Conservation (phyloP, 2,797 vertebrate species). For the Oryzias sinensis region DNA sequence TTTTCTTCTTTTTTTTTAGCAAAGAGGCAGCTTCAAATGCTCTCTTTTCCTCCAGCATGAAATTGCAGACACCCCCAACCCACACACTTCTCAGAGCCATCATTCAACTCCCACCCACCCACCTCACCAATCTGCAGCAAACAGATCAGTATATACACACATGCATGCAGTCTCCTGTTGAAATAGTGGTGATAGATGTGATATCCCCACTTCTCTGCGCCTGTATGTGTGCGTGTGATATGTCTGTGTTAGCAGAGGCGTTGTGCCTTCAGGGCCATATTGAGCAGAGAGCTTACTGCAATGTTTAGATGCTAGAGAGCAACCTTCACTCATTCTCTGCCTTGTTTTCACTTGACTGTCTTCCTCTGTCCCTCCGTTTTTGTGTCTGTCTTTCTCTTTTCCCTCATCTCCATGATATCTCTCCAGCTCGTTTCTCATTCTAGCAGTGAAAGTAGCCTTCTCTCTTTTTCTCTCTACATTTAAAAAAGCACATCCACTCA, state of each 20-base stretch:
- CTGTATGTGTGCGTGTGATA: slow-evolving; percentile 38
- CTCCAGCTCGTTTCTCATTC: slow-evolving; percentile 32
- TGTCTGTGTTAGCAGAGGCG: slow-evolving; percentile 73
- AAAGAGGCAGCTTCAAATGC: slow-evolving; percentile 58
- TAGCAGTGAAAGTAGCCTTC: slow-evolving; percentile 44
- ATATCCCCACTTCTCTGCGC: slow-evolving; percentile 51
- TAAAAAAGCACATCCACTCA: slow-evolving; percentile 68
- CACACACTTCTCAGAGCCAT: slow-evolving; percentile 77
- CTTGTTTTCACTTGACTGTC: slow-evolving; percentile 47
- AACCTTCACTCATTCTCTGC: slow-evolving; percentile 67
- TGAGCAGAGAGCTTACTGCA: slow-evolving; percentile 73
- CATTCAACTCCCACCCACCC: slow-evolving; percentile 74
- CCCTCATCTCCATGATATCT: background rate
- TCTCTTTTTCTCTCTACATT: slow-evolving; percentile 60
- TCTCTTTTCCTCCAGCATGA: slow-evolving; percentile 60
- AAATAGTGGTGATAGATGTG: slow-evolving; percentile 75
- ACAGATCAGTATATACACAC: slow-evolving; percentile 65
- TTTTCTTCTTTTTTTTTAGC: slow-evolving; percentile 31
- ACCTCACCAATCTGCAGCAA: slow-evolving; percentile 67
- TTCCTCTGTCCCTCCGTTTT: slow-evolving; percentile 31
- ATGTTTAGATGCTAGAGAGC: slow-evolving; percentile 69
- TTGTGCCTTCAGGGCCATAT: slow-evolving; percentile 76
- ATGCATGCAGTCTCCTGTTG: slow-evolving; percentile 64
- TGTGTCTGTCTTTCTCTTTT: slow-evolving; percentile 1
- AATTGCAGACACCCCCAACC: slow-evolving; percentile 79